Conservation (phyloP, 2,888 invertebrate genomes). For the Xanthostigma xanthostigma region DNA sequence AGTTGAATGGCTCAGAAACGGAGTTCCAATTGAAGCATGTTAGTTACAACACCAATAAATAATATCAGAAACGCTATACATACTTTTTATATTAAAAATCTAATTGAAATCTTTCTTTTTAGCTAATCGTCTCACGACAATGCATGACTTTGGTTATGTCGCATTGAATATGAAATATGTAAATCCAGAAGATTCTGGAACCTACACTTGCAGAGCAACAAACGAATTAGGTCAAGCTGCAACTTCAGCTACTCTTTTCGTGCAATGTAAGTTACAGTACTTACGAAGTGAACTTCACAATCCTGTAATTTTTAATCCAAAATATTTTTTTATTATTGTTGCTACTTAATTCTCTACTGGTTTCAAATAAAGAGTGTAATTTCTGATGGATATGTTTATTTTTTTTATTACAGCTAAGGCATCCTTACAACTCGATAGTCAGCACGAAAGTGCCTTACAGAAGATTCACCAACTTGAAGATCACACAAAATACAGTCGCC, state of each 20-base stretch:
- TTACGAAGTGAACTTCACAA: neutral
- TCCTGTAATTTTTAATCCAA: too few species aligned
- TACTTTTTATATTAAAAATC: neutral
- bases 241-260: conserved; percentile 80
- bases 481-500: conserved; percentile 58
- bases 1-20: conserved; percentile 88
- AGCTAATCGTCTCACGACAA: conserved; percentile 83
- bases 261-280: conserved; percentile 53
- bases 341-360: neutral
- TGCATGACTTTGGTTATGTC: conserved; percentile 97
- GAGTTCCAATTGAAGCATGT: conserved; percentile 80
- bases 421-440: conserved; percentile 72
- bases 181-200: conserved; percentile 90
- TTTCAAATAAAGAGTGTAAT: neutral
- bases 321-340: neutral
- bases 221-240: conserved; percentile 92
- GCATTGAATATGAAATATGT: conserved; percentile 89
- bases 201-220: conserved; percentile 85
- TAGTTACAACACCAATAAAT: conserved; percentile 25
- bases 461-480: conserved; percentile 81
- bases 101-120: conserved; percentile 13
- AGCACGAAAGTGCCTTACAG: conserved; percentile 76
- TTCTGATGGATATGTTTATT: conserved; percentile 11
- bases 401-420: conserved; percentile 54
- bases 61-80: conserved; percentile 1